Percentiles rank a stretch among this genome's conserved stretches.
Evolutionary conservation across 2,113 vertebrate species (phyloP).

Genomic region (Rhineura floridana): DNA sequence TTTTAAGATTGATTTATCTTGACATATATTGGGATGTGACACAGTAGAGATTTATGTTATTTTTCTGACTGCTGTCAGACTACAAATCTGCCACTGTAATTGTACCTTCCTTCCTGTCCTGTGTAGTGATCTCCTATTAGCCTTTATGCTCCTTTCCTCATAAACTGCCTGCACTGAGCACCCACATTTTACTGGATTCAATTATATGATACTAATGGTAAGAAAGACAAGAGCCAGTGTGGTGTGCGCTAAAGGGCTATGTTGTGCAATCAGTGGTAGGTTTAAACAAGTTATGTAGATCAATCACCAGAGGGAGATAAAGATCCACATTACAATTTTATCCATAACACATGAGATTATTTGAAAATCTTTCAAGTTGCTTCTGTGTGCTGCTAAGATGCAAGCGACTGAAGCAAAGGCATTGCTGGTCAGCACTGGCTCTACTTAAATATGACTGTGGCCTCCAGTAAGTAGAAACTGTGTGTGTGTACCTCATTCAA

Average conservation of each 20-base stretch:
- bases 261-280: neutral
- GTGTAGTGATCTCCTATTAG: neutral
- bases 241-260: neutral
- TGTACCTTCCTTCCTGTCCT: neutral
- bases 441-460: neutral
- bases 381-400: neutral
- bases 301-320: conserved; percentile 36
- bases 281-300: conserved; percentile 4
- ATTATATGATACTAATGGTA: neutral
- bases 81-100: neutral
- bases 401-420: neutral
- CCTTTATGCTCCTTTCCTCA: neutral
- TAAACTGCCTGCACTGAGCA: neutral
- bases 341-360: neutral
- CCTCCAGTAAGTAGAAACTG: neutral
- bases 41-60: neutral
- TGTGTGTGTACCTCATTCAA: neutral
- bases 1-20: neutral
- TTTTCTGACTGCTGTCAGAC: too few relatives aligned
- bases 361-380: neutral
- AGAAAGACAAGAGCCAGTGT: neutral
- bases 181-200: neutral
- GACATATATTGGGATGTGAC: neutral
- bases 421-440: neutral
- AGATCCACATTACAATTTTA: neutral